Conservation (phyloP, 2,888 invertebrate genomes). For the Hemicrepidius hirtus region DNA sequence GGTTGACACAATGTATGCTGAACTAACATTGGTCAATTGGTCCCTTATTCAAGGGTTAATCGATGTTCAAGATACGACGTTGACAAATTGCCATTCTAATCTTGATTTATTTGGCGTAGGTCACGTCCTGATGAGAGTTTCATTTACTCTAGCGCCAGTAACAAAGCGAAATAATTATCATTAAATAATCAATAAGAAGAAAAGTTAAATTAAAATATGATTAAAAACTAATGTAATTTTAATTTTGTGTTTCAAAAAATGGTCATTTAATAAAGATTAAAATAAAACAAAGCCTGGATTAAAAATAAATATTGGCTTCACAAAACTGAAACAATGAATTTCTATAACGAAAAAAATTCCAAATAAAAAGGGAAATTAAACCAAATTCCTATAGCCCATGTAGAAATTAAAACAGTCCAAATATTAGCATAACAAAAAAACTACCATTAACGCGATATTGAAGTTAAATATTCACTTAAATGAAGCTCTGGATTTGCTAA, state of each 20-base stretch:
- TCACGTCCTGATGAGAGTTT: slow-evolving; percentile 29
- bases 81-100: slow-evolving; percentile 38
- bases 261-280: background rate
- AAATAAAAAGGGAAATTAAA: background rate
- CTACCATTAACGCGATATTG: background rate
- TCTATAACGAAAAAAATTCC: background rate
- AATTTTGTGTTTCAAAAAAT: background rate
- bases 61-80: slow-evolving; percentile 32
- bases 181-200: background rate
- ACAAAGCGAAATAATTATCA: background rate
- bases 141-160: too few relatives aligned
- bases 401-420: background rate
- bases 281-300: slow-evolving; percentile 2
- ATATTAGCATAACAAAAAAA: slow-evolving; percentile 13
- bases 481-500: slow-evolving; percentile 3
- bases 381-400: background rate
- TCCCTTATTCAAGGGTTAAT: slow-evolving; percentile 32
- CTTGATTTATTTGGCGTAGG: slow-evolving; percentile 34
- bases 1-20: slow-evolving; percentile 22
- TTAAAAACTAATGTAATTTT: too few relatives aligned
- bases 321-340: background rate
- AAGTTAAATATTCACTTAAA: background rate
- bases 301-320: background rate
- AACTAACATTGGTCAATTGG: slow-evolving; percentile 25
- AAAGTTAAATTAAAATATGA: background rate